A percentile compares a stretch with the other conserved stretches of the same genome.
phyloP scores from a whole-genome alignment of 2,888 invertebrate species.

The Brenthis daphne region DNA sequence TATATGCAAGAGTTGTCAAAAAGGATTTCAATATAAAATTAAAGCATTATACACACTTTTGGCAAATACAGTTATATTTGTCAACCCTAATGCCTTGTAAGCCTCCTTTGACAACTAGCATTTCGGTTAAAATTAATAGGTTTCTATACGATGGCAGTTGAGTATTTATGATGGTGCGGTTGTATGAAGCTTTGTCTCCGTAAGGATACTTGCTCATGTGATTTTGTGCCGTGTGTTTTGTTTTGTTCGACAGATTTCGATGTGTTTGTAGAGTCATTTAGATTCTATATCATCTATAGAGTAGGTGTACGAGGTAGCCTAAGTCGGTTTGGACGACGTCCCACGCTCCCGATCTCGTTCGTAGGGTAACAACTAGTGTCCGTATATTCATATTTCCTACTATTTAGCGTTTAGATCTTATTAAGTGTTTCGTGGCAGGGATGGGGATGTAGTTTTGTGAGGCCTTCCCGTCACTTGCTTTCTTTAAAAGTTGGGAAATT shows the following conservation, averaged over 20 bases:
- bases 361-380: not conserved
- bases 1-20: no score
- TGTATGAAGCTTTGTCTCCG: no score
- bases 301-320: slow-evolving; percentile 14
- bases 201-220: slow-evolving; percentile 5
- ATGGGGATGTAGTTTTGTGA: not conserved
- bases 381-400: not conserved
- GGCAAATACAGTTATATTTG: no score
- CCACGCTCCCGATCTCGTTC: not conserved
- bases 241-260: not conserved
- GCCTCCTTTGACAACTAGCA: no score
- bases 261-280: slow-evolving; percentile 9
- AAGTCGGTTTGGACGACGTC: slow-evolving; percentile 11
- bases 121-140: no score
- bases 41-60: no score
- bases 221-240: slow-evolving; percentile 14
- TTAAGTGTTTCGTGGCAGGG: not conserved
- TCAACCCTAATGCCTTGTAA: no score
- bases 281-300: not conserved
- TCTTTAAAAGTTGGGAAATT: not conserved
- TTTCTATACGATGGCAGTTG: no score
- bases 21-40: no score
- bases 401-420: not conserved
- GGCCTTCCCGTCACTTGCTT: not conserved
- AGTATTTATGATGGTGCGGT: no score